Evolutionary conservation across 2,888 invertebrate species (phyloP).

Genomic region (Lochmaea crataegi): DNA sequence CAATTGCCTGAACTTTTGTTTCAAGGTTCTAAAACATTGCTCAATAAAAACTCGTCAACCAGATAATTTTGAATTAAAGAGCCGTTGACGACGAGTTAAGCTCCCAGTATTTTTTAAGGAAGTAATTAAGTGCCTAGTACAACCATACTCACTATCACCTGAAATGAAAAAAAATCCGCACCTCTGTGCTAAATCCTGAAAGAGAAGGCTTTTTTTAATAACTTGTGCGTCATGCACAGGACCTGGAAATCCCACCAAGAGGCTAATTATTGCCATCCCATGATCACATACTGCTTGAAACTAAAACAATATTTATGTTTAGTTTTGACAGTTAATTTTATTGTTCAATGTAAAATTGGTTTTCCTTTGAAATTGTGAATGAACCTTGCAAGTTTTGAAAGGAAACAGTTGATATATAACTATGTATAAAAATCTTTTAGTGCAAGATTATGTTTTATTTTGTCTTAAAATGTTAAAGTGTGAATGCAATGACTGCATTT

Average conservation of each 20-base stretch:
- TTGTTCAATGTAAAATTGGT: background rate
- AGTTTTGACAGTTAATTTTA: slow-evolving; percentile 12
- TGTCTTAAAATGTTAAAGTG: background rate
- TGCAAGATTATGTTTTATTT: background rate
- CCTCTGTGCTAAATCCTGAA: background rate
- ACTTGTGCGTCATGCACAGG: slow-evolving; percentile 12
- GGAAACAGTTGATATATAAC: background rate
- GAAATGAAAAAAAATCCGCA: background rate
- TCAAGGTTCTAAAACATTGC: slow-evolving; percentile 13
- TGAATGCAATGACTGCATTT: too few relatives aligned
- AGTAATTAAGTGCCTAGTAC: background rate
- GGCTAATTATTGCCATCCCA: slow-evolving; percentile 10
- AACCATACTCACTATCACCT: background rate
- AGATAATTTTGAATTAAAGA: slow-evolving; percentile 17
- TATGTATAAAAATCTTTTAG: background rate
- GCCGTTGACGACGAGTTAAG: slow-evolving; percentile 14
- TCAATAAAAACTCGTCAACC: background rate
- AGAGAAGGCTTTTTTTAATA: slow-evolving; percentile 14
- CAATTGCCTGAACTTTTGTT: too few relatives aligned
- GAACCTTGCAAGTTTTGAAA: background rate
- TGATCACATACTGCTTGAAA: slow-evolving; percentile 22
- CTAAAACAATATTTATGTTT: slow-evolving; percentile 4
- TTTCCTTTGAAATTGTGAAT: background rate
- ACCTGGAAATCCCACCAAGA: slow-evolving; percentile 9
- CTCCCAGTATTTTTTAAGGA: slow-evolving; percentile 11